Evolutionary conservation across 2,113 vertebrate genomes (phyloP).

Genomic region (Syrmaticus mikado): DNA sequence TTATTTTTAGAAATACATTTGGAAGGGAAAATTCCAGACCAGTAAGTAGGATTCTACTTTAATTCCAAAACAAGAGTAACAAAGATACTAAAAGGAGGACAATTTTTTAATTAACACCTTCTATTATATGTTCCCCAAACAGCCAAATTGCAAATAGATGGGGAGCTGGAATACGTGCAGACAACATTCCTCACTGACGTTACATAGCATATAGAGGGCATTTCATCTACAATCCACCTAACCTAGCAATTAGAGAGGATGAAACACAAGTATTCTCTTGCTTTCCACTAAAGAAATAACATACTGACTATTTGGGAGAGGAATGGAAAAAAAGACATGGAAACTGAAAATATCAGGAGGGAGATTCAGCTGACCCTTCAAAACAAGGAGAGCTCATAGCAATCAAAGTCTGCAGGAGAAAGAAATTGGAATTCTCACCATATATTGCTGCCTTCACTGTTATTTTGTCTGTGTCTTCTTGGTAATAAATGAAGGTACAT

Average conservation of each 20-base stretch:
- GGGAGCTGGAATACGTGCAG: neutral
- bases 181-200: constrained; percentile 7
- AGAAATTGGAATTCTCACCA: neutral
- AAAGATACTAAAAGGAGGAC: neutral
- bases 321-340: neutral
- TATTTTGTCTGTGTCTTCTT: neutral
- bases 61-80: neutral
- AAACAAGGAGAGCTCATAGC: neutral
- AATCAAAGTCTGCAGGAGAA: neutral
- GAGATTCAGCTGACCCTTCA: neutral
- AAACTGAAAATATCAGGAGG: neutral
- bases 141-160: neutral
- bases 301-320: neutral
- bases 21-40: constrained; percentile 23
- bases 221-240: neutral
- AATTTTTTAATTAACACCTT: neutral
- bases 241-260: neutral
- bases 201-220: neutral
- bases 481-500: neutral
- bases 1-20: neutral
- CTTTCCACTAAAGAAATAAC: neutral
- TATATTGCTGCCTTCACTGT: neutral
- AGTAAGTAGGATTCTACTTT: neutral
- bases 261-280: neutral
- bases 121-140: neutral